These are phyloP conservation scores for Pomatostomus ruficeps DNA, from an alignment of 2,113 vertebrate genomes.

Conservation along the genomic window DNA sequence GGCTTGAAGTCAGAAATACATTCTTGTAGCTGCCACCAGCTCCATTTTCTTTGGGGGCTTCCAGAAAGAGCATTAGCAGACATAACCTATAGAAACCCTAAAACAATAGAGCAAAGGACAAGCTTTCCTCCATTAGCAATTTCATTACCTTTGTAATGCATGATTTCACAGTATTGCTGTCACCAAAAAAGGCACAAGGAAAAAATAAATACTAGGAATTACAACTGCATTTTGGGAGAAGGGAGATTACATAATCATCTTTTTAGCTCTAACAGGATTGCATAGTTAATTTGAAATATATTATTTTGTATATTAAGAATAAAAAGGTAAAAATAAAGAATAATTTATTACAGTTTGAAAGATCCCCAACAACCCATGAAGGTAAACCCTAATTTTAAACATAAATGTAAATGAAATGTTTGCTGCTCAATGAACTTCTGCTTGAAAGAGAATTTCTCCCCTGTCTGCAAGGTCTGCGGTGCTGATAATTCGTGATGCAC, in stretches of 20 bases:
- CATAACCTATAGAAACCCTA: neutral
- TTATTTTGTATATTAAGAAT: neutral
- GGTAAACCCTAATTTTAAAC: neutral
- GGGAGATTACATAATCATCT: neutral
- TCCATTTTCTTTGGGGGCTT: neutral
- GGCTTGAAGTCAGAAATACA: neutral
- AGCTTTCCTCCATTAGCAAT: neutral
- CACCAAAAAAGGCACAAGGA: neutral
- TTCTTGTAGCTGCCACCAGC: neutral
- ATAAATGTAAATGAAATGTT: neutral
- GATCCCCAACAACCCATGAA: neutral
- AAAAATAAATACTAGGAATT: neutral
- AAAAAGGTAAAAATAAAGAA: neutral
- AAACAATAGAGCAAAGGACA: neutral
- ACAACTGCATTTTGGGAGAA: neutral
- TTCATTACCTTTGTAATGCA: neutral
- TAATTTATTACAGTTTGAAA: neutral
- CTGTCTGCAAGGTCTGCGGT: neutral
- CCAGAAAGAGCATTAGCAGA: neutral
- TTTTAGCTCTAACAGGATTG: neutral
- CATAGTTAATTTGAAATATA: neutral
- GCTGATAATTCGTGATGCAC: constrained; percentile 19
- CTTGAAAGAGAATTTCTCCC: neutral
- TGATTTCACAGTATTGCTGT: neutral
- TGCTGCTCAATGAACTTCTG: neutral